Conservation (phyloP, 1,140 invertebrate species). For the Rhizoglyphus robini region DNA sequence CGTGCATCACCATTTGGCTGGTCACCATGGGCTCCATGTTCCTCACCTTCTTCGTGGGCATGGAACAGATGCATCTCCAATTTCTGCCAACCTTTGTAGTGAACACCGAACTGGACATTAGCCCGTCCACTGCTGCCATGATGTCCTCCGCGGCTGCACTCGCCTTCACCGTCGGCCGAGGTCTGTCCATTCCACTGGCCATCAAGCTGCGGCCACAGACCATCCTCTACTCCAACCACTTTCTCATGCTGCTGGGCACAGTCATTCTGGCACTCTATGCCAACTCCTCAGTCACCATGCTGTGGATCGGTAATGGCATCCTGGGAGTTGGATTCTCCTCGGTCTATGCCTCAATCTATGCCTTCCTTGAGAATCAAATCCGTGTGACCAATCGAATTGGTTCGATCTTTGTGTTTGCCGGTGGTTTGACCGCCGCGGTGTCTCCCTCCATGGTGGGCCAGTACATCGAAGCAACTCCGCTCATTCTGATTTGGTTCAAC, state of each 20-base stretch:
- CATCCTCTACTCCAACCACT: slow-evolving; percentile 17
- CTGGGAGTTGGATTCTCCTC: slow-evolving; percentile 18
- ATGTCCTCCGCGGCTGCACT: slow-evolving; percentile 13
- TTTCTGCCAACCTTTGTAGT: slow-evolving; percentile 22
- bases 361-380: slow-evolving; percentile 19
- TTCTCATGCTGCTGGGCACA: slow-evolving; percentile 6
- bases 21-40: slow-evolving; percentile 19
- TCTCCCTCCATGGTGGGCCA: slow-evolving; percentile 19
- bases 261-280: slow-evolving; percentile 9
- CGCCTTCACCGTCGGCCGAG: slow-evolving; percentile 19
- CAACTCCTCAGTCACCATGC: slow-evolving; percentile 3
- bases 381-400: slow-evolving; percentile 19
- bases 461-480: slow-evolving; percentile 19
- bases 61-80: slow-evolving; percentile 20
- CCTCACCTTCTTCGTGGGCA: slow-evolving; percentile 19
- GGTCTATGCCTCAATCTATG: slow-evolving; percentile 19
- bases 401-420: slow-evolving; percentile 19
- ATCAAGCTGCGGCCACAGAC: slow-evolving; percentile 13
- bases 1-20: slow-evolving; percentile 11
- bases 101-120: slow-evolving; percentile 16
- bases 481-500: slow-evolving; percentile 21
- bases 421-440: slow-evolving; percentile 17
- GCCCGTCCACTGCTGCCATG: slow-evolving; percentile 18
- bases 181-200: slow-evolving; percentile 18
- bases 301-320: slow-evolving; percentile 20